Conservation (phyloP, 2,113 vertebrate genomes). For the Cyphomyrus plagiostoma region DNA sequence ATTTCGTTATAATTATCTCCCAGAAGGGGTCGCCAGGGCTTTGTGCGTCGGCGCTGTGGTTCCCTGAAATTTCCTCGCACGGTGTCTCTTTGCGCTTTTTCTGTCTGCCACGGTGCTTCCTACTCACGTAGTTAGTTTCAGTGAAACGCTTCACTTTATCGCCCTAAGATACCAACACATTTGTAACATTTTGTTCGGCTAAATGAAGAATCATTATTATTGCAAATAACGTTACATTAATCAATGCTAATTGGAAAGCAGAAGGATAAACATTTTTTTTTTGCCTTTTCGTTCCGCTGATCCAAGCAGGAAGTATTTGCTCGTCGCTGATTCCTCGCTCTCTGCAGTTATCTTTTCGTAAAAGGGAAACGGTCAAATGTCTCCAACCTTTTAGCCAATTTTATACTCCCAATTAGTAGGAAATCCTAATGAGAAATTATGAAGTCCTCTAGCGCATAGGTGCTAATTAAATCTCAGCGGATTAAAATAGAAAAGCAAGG, state of each 20-base stretch:
- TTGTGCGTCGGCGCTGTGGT: background rate
- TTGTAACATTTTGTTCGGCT: background rate
- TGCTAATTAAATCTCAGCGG: slow-evolving; percentile 13
- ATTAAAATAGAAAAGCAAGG: background rate
- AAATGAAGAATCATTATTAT: slow-evolving; percentile 11
- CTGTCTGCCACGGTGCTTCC: background rate
- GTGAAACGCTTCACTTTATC: background rate
- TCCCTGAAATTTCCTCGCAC: background rate
- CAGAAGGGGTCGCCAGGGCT: slow-evolving; percentile 19
- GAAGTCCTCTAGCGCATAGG: background rate
- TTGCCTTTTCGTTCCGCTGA: slow-evolving; percentile 7
- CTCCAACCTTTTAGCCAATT: background rate
- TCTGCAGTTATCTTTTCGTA: background rate
- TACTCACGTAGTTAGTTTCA: background rate
- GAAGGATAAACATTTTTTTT: slow-evolving; percentile 9
- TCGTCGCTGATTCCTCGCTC: background rate
- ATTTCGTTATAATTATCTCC: background rate
- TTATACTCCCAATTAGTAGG: background rate
- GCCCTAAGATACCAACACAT: background rate
- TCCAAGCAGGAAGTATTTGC: background rate
- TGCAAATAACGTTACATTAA: slow-evolving; percentile 4
- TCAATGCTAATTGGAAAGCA: slow-evolving; percentile 9
- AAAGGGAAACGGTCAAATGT: background rate
- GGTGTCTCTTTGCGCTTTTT: background rate
- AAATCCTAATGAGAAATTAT: slow-evolving; percentile 2